A percentile compares a stretch with the other conserved stretches of the same genome.
These are phyloP conservation scores for Gallinago stenura DNA, from an alignment of 2,797 vertebrate species.

Conservation along the genomic window DNA sequence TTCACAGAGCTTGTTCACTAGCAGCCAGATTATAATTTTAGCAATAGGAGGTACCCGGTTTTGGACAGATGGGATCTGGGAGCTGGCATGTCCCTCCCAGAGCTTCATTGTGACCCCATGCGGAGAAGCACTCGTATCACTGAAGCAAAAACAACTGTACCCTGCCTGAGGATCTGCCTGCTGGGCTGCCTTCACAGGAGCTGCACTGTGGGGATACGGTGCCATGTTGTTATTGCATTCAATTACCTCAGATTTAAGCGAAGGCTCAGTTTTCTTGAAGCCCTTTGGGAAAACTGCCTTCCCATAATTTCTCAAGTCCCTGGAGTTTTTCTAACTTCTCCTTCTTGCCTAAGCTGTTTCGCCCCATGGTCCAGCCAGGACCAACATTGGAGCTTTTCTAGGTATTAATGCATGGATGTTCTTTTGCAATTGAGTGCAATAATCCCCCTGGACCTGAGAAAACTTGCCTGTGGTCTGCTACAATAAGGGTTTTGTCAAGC, in stretches of 20 bases:
- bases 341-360: neutral
- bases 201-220: neutral
- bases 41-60: neutral
- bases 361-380: neutral
- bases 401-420: neutral
- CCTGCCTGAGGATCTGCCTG: neutral
- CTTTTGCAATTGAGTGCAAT: conserved; percentile 30
- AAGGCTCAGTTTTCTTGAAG: neutral
- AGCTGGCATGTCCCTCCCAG: neutral
- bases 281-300: conserved; percentile 5
- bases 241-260: neutral
- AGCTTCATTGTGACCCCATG: conserved; percentile 18
- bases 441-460: conserved; percentile 6
- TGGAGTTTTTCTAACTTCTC: neutral
- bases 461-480: neutral
- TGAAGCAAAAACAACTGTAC: neutral
- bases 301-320: neutral
- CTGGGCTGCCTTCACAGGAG: neutral
- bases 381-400: conserved; percentile 1
- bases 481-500: neutral
- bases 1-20: neutral
- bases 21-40: conserved; percentile 33
- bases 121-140: neutral
- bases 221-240: neutral
- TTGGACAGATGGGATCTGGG: conserved; percentile 36